Conservation (phyloP, 1,140 invertebrate genomes). For the Platyscapa corneri region DNA sequence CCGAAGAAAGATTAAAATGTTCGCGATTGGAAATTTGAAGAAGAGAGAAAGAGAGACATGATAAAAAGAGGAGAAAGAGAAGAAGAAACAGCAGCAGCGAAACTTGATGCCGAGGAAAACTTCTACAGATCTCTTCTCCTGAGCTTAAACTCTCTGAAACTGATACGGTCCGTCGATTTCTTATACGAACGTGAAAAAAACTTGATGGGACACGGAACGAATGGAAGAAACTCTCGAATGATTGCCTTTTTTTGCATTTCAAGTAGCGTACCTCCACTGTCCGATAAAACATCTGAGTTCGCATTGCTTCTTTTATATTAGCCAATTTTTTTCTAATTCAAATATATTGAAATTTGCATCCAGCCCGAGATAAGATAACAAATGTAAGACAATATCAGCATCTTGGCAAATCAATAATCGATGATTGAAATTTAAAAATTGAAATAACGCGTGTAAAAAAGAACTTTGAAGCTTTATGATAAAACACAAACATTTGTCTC, state of each 20-base stretch:
- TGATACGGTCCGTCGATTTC: conserved; percentile 54
- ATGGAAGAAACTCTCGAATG: conserved; percentile 30
- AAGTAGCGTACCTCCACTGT: conserved; percentile 22
- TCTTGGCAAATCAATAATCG: neutral
- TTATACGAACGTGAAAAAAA: conserved; percentile 49
- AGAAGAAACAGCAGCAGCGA: conserved; percentile 26
- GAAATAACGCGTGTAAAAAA: neutral
- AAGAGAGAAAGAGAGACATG: conserved; percentile 42
- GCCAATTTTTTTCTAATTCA: conserved; percentile 12
- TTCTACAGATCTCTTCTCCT: conserved; percentile 28
- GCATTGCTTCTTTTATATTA: neutral
- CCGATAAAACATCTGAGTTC: conserved; percentile 25
- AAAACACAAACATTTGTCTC: neutral
- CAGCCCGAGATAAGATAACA: neutral
- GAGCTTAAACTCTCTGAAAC: conserved; percentile 32
- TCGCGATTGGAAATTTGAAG: conserved; percentile 56
- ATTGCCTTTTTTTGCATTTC: conserved; percentile 52
- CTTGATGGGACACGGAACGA: conserved; percentile 43
- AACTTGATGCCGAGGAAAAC: conserved; percentile 27
- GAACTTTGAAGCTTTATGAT: neutral
- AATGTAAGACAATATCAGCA: neutral
- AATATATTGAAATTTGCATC: neutral
- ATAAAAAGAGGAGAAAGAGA: conserved; percentile 17
- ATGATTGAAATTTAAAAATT: neutral
- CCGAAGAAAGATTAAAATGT: conserved; percentile 71